These are phyloP conservation scores for Drosophila guanche DNA, from an alignment of 1,140 invertebrate genomes.

Conservation along the genomic window DNA sequence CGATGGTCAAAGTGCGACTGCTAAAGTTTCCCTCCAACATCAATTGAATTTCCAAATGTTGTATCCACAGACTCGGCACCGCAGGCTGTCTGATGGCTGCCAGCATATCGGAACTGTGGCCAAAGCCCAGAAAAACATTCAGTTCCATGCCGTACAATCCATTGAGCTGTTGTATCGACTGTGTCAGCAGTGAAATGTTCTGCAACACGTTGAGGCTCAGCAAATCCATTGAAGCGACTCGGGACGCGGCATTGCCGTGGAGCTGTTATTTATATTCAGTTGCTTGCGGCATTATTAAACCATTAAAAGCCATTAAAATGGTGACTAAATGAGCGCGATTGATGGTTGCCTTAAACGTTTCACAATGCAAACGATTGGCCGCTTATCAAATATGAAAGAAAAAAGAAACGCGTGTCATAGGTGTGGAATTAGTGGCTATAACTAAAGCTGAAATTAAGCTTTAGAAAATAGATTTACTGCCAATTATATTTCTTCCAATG, in stretches of 20 bases:
- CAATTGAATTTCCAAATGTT: constrained; percentile 1
- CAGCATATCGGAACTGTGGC: constrained; percentile 15
- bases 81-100: background rate
- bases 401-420: too few species aligned
- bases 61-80: constrained; percentile 25
- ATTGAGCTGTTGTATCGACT: constrained; percentile 42
- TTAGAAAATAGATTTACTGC: too few species aligned
- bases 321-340: too few species aligned
- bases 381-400: constrained; percentile 4
- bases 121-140: constrained; percentile 55
- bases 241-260: background rate
- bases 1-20: constrained; percentile 44
- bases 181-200: constrained; percentile 36
- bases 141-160: constrained; percentile 36
- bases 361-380: constrained; percentile 9
- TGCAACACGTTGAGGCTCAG: constrained; percentile 43
- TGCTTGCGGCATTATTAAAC: constrained; percentile 23
- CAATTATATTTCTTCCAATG: too few species aligned
- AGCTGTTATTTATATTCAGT: constrained; percentile 13
- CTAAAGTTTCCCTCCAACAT: constrained; percentile 49
- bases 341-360: constrained; percentile 4
- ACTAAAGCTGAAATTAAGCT: too few species aligned
- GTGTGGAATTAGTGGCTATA: too few species aligned
- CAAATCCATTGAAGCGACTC: constrained; percentile 39
- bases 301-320: constrained; percentile 10